Conservation (phyloP, 2,113 vertebrate species). For the Solea senegalensis region DNA sequence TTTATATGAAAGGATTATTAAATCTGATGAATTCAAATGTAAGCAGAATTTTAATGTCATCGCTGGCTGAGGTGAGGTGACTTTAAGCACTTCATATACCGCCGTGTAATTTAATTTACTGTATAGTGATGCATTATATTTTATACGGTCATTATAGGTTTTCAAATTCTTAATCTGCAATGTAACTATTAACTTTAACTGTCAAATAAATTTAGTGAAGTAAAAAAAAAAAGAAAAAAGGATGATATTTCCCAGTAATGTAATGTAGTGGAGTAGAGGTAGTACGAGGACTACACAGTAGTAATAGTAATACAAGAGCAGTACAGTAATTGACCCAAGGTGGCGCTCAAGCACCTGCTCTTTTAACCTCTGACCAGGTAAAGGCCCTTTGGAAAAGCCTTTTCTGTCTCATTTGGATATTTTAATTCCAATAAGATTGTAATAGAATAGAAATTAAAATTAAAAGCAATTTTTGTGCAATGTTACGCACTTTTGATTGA, state of each 20-base stretch:
- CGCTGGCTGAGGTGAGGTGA: constrained; percentile 8
- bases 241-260: background rate
- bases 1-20: constrained; percentile 37
- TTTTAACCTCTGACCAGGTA: too few species aligned
- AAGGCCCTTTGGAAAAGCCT: too few species aligned
- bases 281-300: background rate
- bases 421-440: too few species aligned
- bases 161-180: constrained; percentile 10
- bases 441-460: too few species aligned
- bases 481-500: too few species aligned
- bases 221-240: constrained; percentile 14
- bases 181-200: constrained; percentile 38
- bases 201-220: constrained; percentile 30
- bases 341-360: too few species aligned
- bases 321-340: background rate
- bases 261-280: background rate
- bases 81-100: constrained; percentile 30
- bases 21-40: constrained; percentile 11
- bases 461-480: too few species aligned
- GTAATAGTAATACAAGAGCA: background rate
- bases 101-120: constrained; percentile 40
- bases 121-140: constrained; percentile 35
- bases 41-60: constrained; percentile 41
- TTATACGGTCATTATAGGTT: constrained; percentile 31
- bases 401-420: too few species aligned